These are phyloP conservation scores for Oncorhynchus tshawytscha DNA, from an alignment of 2,113 vertebrate species.

Conservation along the genomic window DNA sequence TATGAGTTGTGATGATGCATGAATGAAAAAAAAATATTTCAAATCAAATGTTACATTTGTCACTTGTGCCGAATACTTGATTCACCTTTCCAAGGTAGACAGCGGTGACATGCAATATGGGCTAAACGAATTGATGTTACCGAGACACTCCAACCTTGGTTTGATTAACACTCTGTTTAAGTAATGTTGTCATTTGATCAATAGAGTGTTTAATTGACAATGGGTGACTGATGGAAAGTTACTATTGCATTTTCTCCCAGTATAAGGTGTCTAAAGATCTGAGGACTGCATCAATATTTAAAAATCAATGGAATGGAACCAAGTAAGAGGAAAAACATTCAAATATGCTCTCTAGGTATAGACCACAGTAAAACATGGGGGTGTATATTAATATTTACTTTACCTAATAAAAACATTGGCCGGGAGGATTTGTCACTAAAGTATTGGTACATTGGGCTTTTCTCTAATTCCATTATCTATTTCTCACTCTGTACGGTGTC, in stretches of 20 bases:
- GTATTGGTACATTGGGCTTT: background rate
- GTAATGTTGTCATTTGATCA: conserved; percentile 42
- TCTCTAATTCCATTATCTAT: background rate
- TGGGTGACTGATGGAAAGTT: conserved; percentile 30
- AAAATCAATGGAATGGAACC: conserved; percentile 15
- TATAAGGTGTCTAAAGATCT: conserved; percentile 43
- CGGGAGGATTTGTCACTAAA: background rate
- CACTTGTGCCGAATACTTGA: too few species aligned
- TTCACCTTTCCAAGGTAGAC: too few species aligned
- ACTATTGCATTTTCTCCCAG: conserved; percentile 34
- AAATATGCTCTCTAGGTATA: background rate
- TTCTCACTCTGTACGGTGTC: too few species aligned
- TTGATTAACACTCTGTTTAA: background rate
- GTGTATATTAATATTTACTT: background rate
- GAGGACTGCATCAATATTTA: conserved; percentile 52
- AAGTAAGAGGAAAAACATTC: background rate
- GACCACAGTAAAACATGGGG: background rate
- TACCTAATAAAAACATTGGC: background rate
- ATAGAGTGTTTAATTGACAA: conserved; percentile 49
- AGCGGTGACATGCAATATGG: too few species aligned
- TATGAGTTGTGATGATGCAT: too few species aligned
- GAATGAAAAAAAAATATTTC: too few species aligned
- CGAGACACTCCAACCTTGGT: background rate
- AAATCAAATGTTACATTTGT: too few species aligned
- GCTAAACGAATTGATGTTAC: background rate